phyloP scores from a whole-genome alignment of 1,140 invertebrate genomes.

The Brachionus asplanchnoidis region DNA sequence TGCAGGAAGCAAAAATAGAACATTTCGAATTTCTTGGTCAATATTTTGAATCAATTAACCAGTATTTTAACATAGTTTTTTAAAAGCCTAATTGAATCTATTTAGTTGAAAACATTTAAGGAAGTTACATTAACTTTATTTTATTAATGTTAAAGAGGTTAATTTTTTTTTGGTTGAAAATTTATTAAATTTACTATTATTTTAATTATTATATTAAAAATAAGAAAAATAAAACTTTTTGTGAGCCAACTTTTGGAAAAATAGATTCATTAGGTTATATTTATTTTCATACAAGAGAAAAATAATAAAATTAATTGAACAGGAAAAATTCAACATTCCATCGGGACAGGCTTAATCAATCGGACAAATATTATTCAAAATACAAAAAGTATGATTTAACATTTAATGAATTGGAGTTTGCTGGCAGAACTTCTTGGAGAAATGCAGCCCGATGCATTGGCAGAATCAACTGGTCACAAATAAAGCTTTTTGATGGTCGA shows the following conservation, averaged over 20 bases:
- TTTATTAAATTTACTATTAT: too few species aligned
- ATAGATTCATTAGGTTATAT: too few species aligned
- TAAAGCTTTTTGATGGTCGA: conserved; percentile 66
- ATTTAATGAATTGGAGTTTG: conserved; percentile 83
- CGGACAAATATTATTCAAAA: conserved; percentile 63
- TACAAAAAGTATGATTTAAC: conserved; percentile 75
- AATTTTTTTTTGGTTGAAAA: too few species aligned
- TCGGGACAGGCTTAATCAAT: conserved; percentile 67
- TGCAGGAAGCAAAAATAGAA: conserved; percentile 66
- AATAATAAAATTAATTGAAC: too few species aligned
- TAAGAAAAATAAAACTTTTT: too few species aligned
- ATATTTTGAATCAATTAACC: conserved; percentile 75
- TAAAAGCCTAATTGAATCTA: too few species aligned
- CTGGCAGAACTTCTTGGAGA: conserved; percentile 86
- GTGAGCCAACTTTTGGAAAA: too few species aligned
- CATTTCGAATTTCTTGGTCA: conserved; percentile 80
- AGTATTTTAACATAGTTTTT: background rate
- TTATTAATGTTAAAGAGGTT: too few species aligned
- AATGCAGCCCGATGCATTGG: conserved; percentile 87
- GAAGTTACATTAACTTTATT: too few species aligned
- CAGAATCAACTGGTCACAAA: conserved; percentile 88
- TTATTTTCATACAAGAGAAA: too few species aligned
- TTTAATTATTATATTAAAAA: too few species aligned
- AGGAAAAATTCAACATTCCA: conserved; percentile 54
- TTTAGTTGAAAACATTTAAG: too few species aligned